These are phyloP conservation scores for Eurytemora carolleeae DNA, from an alignment of 1,140 invertebrate genomes.

Conservation along the genomic window DNA sequence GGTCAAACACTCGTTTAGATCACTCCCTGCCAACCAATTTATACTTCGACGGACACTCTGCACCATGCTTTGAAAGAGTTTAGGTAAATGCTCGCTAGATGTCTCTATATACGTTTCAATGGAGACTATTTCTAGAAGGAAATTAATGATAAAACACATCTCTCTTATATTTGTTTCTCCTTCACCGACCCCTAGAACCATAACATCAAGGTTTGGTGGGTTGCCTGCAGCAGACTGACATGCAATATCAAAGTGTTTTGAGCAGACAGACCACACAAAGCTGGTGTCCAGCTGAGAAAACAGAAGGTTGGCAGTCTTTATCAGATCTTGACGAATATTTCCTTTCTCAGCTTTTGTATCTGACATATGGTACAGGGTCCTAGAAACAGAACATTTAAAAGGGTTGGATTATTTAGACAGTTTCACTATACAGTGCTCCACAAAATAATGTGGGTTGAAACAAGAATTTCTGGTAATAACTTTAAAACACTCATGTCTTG, in stretches of 20 bases:
- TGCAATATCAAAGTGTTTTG: slow-evolving; percentile 42
- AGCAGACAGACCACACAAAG: slow-evolving; percentile 68
- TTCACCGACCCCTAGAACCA: too few species aligned
- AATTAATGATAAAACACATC: slow-evolving; percentile 47
- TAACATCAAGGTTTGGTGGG: too few species aligned
- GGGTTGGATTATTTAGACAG: too few species aligned
- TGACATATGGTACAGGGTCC: too few species aligned
- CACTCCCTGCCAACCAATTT: neutral
- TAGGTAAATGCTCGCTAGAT: slow-evolving; percentile 46
- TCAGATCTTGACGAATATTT: slow-evolving; percentile 30
- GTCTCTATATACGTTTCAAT: slow-evolving; percentile 54
- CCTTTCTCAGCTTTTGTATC: too few species aligned
- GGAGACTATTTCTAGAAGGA: slow-evolving; percentile 54
- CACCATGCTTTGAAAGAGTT: slow-evolving; percentile 42
- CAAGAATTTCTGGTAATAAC: too few species aligned
- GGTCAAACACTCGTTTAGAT: neutral
- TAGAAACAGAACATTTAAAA: too few species aligned
- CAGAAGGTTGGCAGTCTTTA: slow-evolving; percentile 64
- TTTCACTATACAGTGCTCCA: too few species aligned
- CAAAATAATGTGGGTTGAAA: too few species aligned
- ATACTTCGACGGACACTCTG: slow-evolving; percentile 3
- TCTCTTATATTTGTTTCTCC: slow-evolving; percentile 25
- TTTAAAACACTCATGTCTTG: too few species aligned
- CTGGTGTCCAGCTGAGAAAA: slow-evolving; percentile 63
- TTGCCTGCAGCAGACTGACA: too few species aligned